Evolutionary conservation across 2,113 vertebrate species (phyloP).

Genomic region (Osmerus mordax): DNA sequence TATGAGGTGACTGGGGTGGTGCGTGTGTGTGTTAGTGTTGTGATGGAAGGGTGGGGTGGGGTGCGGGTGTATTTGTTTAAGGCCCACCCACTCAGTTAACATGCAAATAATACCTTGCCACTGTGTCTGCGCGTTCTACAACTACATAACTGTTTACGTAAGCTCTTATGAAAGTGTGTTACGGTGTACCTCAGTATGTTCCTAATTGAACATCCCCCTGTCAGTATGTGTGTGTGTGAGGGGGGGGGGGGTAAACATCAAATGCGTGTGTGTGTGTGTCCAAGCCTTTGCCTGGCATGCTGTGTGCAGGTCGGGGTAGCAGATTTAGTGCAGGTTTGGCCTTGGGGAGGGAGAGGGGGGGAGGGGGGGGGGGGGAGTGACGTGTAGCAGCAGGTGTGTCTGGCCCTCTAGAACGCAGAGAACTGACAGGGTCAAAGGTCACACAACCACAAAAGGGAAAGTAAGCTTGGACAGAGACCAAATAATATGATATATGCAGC

Average conservation of each 20-base stretch:
- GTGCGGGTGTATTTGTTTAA: background rate
- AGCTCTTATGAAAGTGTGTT: background rate
- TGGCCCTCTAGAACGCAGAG: constrained; percentile 27
- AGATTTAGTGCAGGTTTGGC: constrained; percentile 58
- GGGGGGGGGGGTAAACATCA: constrained; percentile 26
- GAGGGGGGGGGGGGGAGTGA: constrained; percentile 35
- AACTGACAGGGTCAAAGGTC: constrained; percentile 64
- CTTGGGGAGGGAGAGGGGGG: constrained; percentile 31
- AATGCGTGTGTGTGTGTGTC: constrained; percentile 18
- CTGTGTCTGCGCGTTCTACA: background rate
- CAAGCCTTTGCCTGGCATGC: constrained; percentile 30
- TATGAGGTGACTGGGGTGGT: background rate
- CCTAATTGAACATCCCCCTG: background rate
- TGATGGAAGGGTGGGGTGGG: background rate
- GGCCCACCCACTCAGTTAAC: background rate
- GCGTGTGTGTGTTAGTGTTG: background rate
- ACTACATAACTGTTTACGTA: background rate
- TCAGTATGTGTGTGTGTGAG: background rate
- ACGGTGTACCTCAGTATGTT: background rate
- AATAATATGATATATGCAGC: background rate
- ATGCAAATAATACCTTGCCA: background rate
- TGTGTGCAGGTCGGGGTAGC: constrained; percentile 34
- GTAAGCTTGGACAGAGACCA: constrained; percentile 31
- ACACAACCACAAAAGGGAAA: constrained; percentile 56
- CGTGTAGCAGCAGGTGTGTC: constrained; percentile 38